A percentile compares a stretch with the other conserved stretches of the same genome.
Evolutionary conservation across 2,113 vertebrate species (phyloP).

Genomic region (Scortum barcoo): DNA sequence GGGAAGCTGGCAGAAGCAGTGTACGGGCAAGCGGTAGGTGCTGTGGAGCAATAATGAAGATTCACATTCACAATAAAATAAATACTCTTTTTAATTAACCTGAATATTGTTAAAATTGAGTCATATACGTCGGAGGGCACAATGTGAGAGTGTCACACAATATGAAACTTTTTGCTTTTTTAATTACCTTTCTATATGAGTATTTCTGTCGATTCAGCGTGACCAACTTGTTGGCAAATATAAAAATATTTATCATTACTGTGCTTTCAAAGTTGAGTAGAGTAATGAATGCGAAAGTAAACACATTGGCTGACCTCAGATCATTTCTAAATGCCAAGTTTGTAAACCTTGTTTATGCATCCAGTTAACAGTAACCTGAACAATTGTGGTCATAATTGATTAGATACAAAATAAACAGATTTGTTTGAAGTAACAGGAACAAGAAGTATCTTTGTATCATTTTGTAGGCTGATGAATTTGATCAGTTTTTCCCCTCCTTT

Average conservation of each 20-base stretch:
- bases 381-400: neutral
- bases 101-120: too few species aligned
- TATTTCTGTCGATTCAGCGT: neutral
- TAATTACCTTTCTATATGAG: neutral
- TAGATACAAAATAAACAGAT: neutral
- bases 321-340: too few species aligned
- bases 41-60: neutral
- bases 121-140: too few species aligned
- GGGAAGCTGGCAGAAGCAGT: slow-evolving; percentile 97
- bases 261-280: neutral
- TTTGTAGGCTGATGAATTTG: neutral
- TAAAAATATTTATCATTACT: neutral
- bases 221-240: neutral
- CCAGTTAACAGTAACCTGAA: neutral
- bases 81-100: neutral
- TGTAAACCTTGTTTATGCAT: too few species aligned
- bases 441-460: neutral
- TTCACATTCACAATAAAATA: neutral
- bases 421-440: neutral
- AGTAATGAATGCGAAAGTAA: neutral
- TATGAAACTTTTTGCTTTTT: neutral
- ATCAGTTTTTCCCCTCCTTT: neutral
- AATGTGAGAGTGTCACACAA: neutral
- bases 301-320: neutral
- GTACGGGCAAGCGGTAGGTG: slow-evolving; percentile 96